A percentile compares a stretch with the other conserved stretches of the same genome.
phyloP scores from a whole-genome alignment of 2,113 vertebrate genomes.

The Zingel zingel region DNA sequence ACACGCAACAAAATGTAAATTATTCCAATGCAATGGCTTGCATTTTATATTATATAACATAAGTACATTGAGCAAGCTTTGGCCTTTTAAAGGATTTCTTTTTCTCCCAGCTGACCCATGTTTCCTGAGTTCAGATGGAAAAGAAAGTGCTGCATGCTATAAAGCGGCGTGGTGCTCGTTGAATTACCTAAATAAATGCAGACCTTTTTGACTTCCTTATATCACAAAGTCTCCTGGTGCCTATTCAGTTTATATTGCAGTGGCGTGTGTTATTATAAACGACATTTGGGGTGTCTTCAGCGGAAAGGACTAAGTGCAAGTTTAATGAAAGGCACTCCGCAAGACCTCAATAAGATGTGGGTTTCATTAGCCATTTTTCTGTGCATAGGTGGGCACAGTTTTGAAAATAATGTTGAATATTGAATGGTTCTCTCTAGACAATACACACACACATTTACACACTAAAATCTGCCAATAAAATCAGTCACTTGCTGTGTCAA shows the following conservation, averaged over 20 bases:
- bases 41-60: constrained; percentile 15
- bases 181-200: constrained; percentile 63
- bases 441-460: neutral
- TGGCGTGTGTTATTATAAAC: constrained; percentile 68
- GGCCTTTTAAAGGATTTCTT: constrained; percentile 42
- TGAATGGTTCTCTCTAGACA: constrained; percentile 42
- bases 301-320: constrained; percentile 56
- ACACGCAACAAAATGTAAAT: neutral
- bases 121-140: constrained; percentile 53
- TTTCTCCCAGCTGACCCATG: constrained; percentile 51
- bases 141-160: constrained; percentile 65
- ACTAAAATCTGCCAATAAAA: constrained; percentile 31
- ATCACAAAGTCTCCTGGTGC: constrained; percentile 53
- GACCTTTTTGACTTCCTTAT: constrained; percentile 66
- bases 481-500: constrained; percentile 33
- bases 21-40: constrained; percentile 23
- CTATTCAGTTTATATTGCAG: constrained; percentile 71
- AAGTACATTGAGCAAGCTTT: constrained; percentile 3
- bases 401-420: constrained; percentile 65
- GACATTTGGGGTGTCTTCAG: constrained; percentile 54
- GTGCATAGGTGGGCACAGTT: constrained; percentile 57
- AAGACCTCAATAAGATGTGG: constrained; percentile 55
- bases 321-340: constrained; percentile 69
- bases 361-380: constrained; percentile 65
- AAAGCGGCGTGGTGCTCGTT: constrained; percentile 53